Percentiles rank a stretch among this genome's conserved stretches.
Evolutionary conservation across 2,888 invertebrate species (phyloP).

Genomic region (Amphipyra berbera): DNA sequence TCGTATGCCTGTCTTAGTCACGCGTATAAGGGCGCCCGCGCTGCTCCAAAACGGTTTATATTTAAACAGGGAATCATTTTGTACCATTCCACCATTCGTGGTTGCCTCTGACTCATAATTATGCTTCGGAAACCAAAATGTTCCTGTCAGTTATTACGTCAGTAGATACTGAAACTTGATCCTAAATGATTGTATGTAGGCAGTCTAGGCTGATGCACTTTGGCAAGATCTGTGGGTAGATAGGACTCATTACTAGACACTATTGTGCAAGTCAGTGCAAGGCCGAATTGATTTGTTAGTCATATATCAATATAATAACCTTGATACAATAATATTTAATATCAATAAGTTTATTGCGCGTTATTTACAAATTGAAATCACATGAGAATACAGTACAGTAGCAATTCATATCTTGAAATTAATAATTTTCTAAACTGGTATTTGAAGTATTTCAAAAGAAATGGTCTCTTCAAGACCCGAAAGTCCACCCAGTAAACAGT

Average conservation of each 20-base stretch:
- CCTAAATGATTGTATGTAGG: constrained; percentile 37
- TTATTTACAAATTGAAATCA: constrained; percentile 22
- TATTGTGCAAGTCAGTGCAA: constrained; percentile 46
- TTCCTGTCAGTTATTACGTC: constrained; percentile 31
- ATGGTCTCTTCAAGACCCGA: too few relatives aligned
- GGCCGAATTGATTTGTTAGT: constrained; percentile 44
- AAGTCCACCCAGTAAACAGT: too few relatives aligned
- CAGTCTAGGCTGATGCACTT: constrained; percentile 40
- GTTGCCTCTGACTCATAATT: constrained; percentile 50
- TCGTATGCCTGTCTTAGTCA: constrained; percentile 57
- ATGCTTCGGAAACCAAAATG: constrained; percentile 26
- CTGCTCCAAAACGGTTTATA: constrained; percentile 55
- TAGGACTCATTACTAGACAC: constrained; percentile 32
- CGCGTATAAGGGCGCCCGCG: constrained; percentile 48
- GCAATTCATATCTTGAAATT: too few relatives aligned
- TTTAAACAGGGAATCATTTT: constrained; percentile 56
- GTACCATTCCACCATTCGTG: constrained; percentile 38
- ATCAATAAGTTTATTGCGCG: constrained; percentile 19
- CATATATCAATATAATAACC: constrained; percentile 29
- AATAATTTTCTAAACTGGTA: too few relatives aligned
- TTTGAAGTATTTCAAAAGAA: too few relatives aligned
- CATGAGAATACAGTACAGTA: not conserved
- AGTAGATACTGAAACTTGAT: constrained; percentile 39
- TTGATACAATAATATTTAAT: constrained; percentile 36
- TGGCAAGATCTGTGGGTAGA: constrained; percentile 36